These are phyloP conservation scores for Caenorhabditis japonica DNA, from an alignment of 2,888 invertebrate genomes.

Conservation along the genomic window DNA sequence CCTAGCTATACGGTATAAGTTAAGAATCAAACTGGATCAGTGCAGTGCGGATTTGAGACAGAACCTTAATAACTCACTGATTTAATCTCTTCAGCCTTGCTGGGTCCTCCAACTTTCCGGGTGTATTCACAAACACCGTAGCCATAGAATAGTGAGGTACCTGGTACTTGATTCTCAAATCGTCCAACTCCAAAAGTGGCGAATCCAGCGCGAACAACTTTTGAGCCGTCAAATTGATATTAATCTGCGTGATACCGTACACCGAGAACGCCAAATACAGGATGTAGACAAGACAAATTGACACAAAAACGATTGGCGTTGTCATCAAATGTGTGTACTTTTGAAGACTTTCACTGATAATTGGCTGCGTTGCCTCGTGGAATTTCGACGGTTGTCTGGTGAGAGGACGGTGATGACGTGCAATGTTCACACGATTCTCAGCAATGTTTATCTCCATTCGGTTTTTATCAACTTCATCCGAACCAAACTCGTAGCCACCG, in stretches of 20 bases:
- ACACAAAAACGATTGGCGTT: conserved; percentile 64
- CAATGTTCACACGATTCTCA: conserved; percentile 64
- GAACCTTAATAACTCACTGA: too few relatives aligned
- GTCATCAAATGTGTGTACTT: conserved; percentile 65
- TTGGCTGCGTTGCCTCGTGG: conserved; percentile 74
- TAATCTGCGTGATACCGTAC: conserved; percentile 72
- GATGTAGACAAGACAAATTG: conserved; percentile 67
- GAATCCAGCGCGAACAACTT: conserved; percentile 74
- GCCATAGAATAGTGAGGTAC: conserved; percentile 71
- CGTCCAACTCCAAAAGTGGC: conserved; percentile 64
- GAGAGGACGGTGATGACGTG: conserved; percentile 58
- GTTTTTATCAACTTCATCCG: conserved; percentile 64
- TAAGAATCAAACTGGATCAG: too few relatives aligned
- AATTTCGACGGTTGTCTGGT: conserved; percentile 74
- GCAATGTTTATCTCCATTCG: conserved; percentile 62
- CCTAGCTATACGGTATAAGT: too few relatives aligned
- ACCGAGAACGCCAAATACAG: conserved; percentile 69
- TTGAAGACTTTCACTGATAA: conserved; percentile 65
- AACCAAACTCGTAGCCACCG: conserved; percentile 69
- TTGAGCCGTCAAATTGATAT: conserved; percentile 72
- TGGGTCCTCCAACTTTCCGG: conserved; percentile 69
- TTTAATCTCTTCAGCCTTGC: conserved; percentile 65
- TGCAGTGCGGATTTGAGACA: too few relatives aligned
- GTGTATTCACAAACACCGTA: conserved; percentile 68
- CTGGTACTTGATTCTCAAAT: conserved; percentile 67